A percentile compares a stretch with the other conserved stretches of the same genome.
Evolutionary conservation across 1,140 invertebrate species (phyloP).

Genomic region (Drosophila bocki): DNA sequence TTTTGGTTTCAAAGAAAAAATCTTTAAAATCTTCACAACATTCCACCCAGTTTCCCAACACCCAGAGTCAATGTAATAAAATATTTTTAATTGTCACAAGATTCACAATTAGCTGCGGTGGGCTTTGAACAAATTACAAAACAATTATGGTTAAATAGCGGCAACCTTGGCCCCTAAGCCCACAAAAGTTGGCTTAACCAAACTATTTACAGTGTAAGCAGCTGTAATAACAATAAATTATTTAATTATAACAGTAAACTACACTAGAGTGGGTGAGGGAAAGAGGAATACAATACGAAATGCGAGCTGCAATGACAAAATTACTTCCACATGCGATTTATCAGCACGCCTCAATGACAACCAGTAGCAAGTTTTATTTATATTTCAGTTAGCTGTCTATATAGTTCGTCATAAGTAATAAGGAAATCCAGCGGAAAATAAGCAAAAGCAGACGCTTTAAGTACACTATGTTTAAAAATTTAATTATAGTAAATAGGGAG

Average conservation of each 20-base stretch:
- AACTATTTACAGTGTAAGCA: neutral
- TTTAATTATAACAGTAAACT: slow-evolving; percentile 53
- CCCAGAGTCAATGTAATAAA: slow-evolving; percentile 18
- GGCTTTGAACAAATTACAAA: slow-evolving; percentile 21
- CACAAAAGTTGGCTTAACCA: slow-evolving; percentile 4
- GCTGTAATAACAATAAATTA: slow-evolving; percentile 11
- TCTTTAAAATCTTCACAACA: slow-evolving; percentile 5
- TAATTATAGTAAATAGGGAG: too few species aligned
- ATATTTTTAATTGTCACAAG: slow-evolving; percentile 13
- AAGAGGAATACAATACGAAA: slow-evolving; percentile 8
- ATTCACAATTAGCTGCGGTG: slow-evolving; percentile 26
- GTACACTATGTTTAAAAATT: neutral
- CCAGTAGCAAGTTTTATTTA: slow-evolving; percentile 31
- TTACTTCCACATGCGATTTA: slow-evolving; percentile 57
- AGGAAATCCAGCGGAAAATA: slow-evolving; percentile 1
- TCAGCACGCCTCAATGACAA: slow-evolving; percentile 52
- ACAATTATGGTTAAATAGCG: slow-evolving; percentile 23
- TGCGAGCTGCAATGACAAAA: slow-evolving; percentile 35
- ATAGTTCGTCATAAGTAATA: slow-evolving; percentile 5
- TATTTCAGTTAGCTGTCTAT: slow-evolving; percentile 21
- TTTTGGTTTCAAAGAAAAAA: neutral
- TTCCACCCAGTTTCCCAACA: neutral
- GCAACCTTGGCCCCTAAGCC: slow-evolving; percentile 19
- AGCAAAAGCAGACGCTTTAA: neutral
- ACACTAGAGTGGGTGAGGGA: neutral